Percentiles rank a stretch among this genome's conserved stretches.
Conservation (phyloP, 2,797 vertebrate species). For the Columba guinea region DNA sequence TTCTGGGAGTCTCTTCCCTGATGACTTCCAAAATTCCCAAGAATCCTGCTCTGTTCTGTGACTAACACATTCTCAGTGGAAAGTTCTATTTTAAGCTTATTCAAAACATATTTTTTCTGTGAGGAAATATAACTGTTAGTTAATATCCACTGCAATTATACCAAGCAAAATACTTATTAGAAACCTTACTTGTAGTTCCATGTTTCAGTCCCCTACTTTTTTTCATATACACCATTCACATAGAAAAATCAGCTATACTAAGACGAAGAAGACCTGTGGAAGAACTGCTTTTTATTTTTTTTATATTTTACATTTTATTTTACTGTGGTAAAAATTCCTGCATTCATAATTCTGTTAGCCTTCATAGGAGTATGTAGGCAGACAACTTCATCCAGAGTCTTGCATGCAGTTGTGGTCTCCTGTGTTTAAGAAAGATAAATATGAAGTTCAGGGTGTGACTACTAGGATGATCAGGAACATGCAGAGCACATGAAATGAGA, state of each 20-base stretch:
- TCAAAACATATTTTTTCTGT: neutral
- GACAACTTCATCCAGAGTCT: neutral
- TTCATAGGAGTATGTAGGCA: neutral
- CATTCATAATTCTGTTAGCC: neutral
- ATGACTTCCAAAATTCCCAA: neutral
- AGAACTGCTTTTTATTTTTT: neutral
- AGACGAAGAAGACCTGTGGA: neutral
- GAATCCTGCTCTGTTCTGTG: neutral
- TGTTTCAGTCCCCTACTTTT: neutral
- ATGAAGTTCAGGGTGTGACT: neutral
- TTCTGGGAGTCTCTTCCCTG: neutral
- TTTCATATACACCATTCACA: neutral
- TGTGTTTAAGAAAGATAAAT: neutral
- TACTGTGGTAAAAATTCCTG: neutral
- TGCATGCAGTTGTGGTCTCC: neutral
- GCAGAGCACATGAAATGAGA: neutral
- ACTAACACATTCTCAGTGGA: neutral
- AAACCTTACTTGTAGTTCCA: neutral
- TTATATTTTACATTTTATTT: neutral
- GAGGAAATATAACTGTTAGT: neutral
- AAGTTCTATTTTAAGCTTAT: conserved; percentile 29
- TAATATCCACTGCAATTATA: conserved; percentile 44
- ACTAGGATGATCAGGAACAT: neutral
- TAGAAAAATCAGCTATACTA: neutral
- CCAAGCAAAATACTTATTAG: conserved; percentile 34